Base-by-base conservation (phyloP, 2,888 invertebrate genomes). In the Heliconius hortense region DNA sequence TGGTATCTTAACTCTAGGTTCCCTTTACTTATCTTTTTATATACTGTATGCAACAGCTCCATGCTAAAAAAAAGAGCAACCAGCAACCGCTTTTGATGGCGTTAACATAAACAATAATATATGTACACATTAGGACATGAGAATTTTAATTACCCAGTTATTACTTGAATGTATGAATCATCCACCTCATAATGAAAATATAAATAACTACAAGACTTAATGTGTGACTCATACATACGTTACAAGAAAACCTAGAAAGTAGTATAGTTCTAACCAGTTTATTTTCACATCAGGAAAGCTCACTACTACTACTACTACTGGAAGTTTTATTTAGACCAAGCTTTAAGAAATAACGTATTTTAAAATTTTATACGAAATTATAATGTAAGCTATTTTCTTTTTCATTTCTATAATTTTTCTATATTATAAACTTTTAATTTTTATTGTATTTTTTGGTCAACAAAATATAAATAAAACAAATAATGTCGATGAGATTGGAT, bases 221-320 rank as follows among this genome's bases (percentile, higher is more conserved):
- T 56, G 39, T 68, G 7, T 68, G 68, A 59, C 18, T 71, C 71
- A 71, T 60, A 26, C 26, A 18, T 35, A 15, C 35, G 11, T 13
- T 26, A 69, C 31, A 69, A 56, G 71, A 43, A 60, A 71, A 71
- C 18, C 5, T 71, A 59, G 71, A 71, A 60, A 71, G 60, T 21
- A 18, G 59, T 13, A 39, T 15, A 24, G 3, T 56, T 35, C 0
- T 24, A 39, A 71, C 71, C 60, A 24, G 71, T 59, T 71, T 60
- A 60, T 71, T 71, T 71, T 71, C 71, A 59, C 71, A 21, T 60
- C 35, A 60, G 71, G 71, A 71, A 71, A 71, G 60, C 59, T 39
- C n/a, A 35, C 56, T 59, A 48, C 21, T 21, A 21, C 48, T 21
- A 21, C 48, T 56, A 21, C 48, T 56, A 60, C 26, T 24, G 15